Evolutionary conservation across 2,888 invertebrate species (phyloP), one percentile per base, ranked within the genome.

Genomic region (Zaprionus obscuricornis): DNA sequence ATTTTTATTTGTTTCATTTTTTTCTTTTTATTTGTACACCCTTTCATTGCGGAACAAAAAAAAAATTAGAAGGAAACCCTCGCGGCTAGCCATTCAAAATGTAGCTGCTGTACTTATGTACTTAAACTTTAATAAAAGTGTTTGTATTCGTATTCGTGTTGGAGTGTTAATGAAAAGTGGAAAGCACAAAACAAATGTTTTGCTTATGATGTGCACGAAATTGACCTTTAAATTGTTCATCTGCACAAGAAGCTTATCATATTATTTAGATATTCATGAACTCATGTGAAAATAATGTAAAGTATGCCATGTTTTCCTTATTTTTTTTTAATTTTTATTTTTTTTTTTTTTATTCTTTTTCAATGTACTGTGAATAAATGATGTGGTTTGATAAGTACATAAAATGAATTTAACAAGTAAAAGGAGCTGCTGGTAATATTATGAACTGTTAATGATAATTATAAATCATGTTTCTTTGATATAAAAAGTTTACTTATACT

Each of bases 91-190:
- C 37, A n/a, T n/a, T 52, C 45, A 14, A 71, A 39, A 31, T 60
- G 34, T 24, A 47, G 14, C 34, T n/a, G n/a, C n/a, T 39, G 37
- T 59, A 55, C 59, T 51, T 66, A 36, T 31, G n/a, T 42, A 49
- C n/a, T 70, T 54, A 46, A 65, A 49, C 33, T 52, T 70, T 52
- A 37, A 64, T 70, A 36, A 42, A 45, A 49, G 43, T 39, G 20
- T 55, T 51, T 33, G 3, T 13, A 16, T 24, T 31, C 47, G 43
- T 39, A 24, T 55, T 51, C 29, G 3, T 13, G 17, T 24, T 31
- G 29, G 3, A 14, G 26, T 18, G 50, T 39, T 56, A 39, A 52
- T 43, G 37, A 20, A 45, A 45, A 10, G 50, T 29, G 24, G 10
- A 50, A 59, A 43, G 26, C 33, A 42, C 36, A 42, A 51, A 52